phyloP scores from a whole-genome alignment of 1,140 invertebrate genomes.

The Meloidogyne floridensis region DNA sequence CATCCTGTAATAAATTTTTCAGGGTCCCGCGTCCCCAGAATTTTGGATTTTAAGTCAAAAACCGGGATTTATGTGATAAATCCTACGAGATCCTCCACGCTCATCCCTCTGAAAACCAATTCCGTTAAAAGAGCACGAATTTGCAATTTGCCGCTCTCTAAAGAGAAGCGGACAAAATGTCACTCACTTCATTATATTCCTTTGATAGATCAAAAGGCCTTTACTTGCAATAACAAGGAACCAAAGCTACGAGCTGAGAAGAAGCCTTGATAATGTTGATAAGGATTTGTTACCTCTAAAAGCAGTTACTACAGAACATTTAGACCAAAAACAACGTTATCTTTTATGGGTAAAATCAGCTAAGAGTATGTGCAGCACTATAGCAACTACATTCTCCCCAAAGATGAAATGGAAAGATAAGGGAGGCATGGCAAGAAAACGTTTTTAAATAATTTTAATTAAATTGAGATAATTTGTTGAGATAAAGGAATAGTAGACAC shows the following conservation, averaged over 20 bases:
- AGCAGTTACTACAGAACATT: neutral
- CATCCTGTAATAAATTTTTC: no score
- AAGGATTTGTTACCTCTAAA: neutral
- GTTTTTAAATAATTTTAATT: neutral
- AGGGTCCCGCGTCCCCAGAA: no score
- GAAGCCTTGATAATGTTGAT: neutral
- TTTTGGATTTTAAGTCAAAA: no score
- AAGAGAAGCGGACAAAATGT: no score
- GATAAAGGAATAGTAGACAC: no score
- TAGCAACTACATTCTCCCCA: neutral
- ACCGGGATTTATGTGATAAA: no score
- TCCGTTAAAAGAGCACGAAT: no score
- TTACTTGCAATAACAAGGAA: neutral
- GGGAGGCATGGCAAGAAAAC: slow-evolving; percentile 1
- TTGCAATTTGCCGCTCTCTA: no score
- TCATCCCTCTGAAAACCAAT: no score
- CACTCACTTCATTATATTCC: no score
- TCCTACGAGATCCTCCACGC: no score
- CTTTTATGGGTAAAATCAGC: neutral
- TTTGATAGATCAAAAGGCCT: no score
- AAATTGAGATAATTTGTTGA: neutral
- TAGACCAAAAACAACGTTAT: neutral
- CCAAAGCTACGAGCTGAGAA: neutral
- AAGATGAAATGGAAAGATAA: neutral
- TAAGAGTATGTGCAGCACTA: neutral